Conservation (phyloP, 2,113 vertebrate species). For the Sprattus sprattus region DNA sequence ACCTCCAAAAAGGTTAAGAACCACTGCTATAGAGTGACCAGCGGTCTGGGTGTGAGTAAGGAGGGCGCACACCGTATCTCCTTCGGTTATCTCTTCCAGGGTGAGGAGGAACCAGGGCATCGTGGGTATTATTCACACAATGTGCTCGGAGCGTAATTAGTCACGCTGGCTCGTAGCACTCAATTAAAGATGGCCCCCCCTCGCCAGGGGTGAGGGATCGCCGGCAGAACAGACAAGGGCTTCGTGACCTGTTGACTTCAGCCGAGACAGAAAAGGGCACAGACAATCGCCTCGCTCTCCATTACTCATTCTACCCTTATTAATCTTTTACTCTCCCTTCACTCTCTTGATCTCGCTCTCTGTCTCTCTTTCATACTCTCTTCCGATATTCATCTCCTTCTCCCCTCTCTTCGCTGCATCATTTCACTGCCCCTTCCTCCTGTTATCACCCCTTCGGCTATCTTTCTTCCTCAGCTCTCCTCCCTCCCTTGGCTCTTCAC, state of each 20-base stretch:
- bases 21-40: too few relatives aligned
- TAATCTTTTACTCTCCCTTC: not conserved
- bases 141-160: conserved; percentile 45
- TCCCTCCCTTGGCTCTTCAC: not conserved
- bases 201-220: not conserved
- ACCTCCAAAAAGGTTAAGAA: too few relatives aligned
- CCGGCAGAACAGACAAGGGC: not conserved
- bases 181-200: conserved; percentile 36
- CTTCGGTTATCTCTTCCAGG: not conserved
- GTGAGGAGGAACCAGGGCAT: conserved; percentile 19
- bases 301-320: not conserved
- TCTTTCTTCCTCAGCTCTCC: not conserved
- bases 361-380: not conserved
- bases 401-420: not conserved
- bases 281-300: not conserved
- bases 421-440: not conserved
- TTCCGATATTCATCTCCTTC: not conserved
- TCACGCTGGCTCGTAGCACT: conserved; percentile 55
- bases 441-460: not conserved
- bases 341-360: not conserved
- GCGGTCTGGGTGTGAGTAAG: too few relatives aligned
- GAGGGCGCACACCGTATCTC: not conserved
- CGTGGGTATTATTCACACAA: conserved; percentile 31
- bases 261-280: not conserved
- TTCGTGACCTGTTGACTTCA: not conserved